phyloP scores from a whole-genome alignment of 2,113 vertebrate genomes.

The Stigmatopora argus region DNA sequence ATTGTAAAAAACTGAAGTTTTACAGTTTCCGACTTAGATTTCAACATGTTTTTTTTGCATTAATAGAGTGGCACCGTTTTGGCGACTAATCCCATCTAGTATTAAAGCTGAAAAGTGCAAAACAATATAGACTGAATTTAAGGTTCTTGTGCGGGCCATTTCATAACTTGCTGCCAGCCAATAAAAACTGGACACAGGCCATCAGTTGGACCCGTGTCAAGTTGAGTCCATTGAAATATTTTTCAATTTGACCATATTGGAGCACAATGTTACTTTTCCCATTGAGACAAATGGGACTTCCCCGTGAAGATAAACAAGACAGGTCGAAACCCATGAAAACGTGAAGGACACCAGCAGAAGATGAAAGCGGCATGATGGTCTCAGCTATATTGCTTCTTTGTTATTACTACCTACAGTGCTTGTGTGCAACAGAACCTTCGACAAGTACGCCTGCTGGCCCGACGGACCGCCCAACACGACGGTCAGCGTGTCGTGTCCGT shows the following conservation, averaged over 20 bases:
- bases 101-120: too few species aligned
- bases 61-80: too few species aligned
- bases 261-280: background rate
- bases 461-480: slow-evolving; percentile 85
- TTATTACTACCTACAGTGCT: slow-evolving; percentile 64
- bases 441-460: slow-evolving; percentile 87
- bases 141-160: too few species aligned
- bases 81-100: too few species aligned
- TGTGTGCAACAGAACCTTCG: slow-evolving; percentile 87
- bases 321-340: slow-evolving; percentile 22
- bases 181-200: too few species aligned
- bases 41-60: too few species aligned
- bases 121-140: too few species aligned
- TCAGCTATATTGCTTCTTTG: background rate
- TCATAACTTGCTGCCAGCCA: too few species aligned
- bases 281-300: background rate
- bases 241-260: background rate
- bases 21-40: too few species aligned
- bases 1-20: too few species aligned
- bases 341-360: background rate
- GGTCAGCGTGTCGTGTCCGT: slow-evolving; percentile 84
- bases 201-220: too few species aligned
- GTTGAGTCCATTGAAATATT: background rate
- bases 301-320: background rate
- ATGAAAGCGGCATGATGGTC: slow-evolving; percentile 30